Percentiles rank a stretch among this genome's conserved stretches.
phyloP scores from a whole-genome alignment of 2,888 invertebrate genomes.

The Horisme vitalbata region DNA sequence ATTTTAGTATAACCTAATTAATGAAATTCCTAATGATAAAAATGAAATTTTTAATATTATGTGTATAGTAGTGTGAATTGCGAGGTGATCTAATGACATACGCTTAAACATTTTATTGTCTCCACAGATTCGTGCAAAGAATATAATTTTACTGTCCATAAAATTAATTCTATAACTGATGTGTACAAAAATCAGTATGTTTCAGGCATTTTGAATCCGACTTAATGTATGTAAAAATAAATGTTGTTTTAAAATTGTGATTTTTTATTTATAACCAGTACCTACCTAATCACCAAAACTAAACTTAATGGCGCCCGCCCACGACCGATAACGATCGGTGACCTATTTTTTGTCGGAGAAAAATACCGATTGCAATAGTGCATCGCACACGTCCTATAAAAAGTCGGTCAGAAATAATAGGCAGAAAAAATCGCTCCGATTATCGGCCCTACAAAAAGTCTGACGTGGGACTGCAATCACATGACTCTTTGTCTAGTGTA shows the following conservation, averaged over 20 bases:
- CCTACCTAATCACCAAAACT: too few relatives aligned
- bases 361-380: too few relatives aligned
- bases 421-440: too few relatives aligned
- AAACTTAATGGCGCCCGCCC: too few relatives aligned
- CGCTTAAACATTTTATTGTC: constrained; percentile 57
- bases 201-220: constrained; percentile 83
- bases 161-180: constrained; percentile 77
- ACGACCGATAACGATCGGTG: too few relatives aligned
- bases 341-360: too few relatives aligned
- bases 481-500: too few relatives aligned
- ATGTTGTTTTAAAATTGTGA: constrained; percentile 81
- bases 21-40: constrained; percentile 79
- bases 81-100: constrained; percentile 57
- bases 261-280: constrained; percentile 62
- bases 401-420: too few relatives aligned
- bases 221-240: constrained; percentile 84
- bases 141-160: constrained; percentile 77
- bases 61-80: constrained; percentile 71
- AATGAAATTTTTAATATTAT: constrained; percentile 77
- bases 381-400: too few relatives aligned
- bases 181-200: constrained; percentile 81
- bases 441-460: too few relatives aligned
- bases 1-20: constrained; percentile 72
- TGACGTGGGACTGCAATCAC: too few relatives aligned
- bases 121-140: constrained; percentile 64